Conservation (phyloP, 2,888 invertebrate genomes). For the Steromphala cineraria region DNA sequence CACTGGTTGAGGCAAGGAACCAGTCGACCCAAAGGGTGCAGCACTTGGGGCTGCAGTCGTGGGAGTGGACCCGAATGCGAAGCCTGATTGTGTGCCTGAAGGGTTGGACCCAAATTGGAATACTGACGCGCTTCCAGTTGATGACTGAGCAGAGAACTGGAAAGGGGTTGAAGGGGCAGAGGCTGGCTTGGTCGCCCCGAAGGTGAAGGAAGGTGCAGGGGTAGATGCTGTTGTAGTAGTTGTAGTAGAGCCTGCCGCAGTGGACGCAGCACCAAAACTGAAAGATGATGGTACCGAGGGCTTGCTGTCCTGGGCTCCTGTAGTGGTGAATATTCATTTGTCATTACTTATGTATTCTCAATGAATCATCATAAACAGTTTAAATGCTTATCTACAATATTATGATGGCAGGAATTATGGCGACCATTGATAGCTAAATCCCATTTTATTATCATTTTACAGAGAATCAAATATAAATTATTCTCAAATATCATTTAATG, state of each 20-base stretch:
- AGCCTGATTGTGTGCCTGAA: neutral
- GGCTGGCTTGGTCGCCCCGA: slow-evolving; percentile 33
- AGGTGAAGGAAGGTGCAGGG: slow-evolving; percentile 35
- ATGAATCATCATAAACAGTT: too few species aligned
- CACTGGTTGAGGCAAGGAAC: neutral
- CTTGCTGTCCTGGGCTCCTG: neutral
- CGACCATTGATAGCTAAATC: too few species aligned
- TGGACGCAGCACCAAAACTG: slow-evolving; percentile 1
- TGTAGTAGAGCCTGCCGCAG: neutral
- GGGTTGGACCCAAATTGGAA: neutral
- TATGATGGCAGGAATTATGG: too few species aligned
- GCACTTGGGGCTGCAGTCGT: neutral
- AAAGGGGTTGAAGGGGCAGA: neutral
- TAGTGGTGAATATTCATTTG: neutral
- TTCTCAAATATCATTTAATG: too few species aligned
- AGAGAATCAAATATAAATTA: too few species aligned
- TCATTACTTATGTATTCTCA: neutral
- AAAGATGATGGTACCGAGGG: neutral
- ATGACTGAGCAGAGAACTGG: slow-evolving; percentile 5
- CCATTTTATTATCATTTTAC: too few species aligned
- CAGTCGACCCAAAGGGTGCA: neutral
- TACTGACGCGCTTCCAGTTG: slow-evolving; percentile 1
- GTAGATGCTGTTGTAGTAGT: slow-evolving; percentile 17
- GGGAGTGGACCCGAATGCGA: neutral
- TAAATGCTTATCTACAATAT: too few species aligned